Base-by-base conservation (phyloP, 2,797 vertebrate genomes). In the Picus viridis region DNA sequence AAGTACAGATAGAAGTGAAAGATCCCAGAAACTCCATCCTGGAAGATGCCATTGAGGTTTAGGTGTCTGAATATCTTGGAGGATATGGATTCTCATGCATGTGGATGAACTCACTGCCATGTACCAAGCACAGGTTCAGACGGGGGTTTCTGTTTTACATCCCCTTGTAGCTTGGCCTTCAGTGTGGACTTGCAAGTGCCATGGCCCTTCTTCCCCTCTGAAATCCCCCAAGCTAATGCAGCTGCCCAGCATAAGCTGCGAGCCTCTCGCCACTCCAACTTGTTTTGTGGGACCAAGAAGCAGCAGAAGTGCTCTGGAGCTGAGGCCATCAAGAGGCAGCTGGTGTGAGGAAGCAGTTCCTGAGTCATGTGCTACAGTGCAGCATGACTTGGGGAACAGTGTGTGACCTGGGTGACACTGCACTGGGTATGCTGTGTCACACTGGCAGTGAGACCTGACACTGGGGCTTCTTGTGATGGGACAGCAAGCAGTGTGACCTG, bases 381-480 rank as follows among this genome's bases (percentile, higher is more conserved):
- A 4, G 5, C 2, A 1, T 68, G 56, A 49, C 51, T 29, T 0
- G 1, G 17, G 15, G 51, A 63, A 27, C 59, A 75, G 15, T 1
- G 1, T 53, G 36, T 17, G 0, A 0, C 13, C 56, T 12, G 49
- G 49, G 22, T 24, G 49, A 51, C 49, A 51, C 23, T 24, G 47
- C 47, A 49, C 20, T 49, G 47, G 47, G 8, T 22, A 49, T 47
- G 47, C 47, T 51, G 49, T 51, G 49, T 51, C 22, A 13, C 49
- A 51, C 12, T 51, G 23, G 49, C 19, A 51, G 41, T 43, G 41
- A 7, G 41, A 43, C 41, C 41, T 43, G 41, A 15, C 41, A 15
- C 41, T 16, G 41, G 41, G 14, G 41, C 41, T 43, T 43, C 41
- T 43, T 43, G 41, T 43, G 41, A 6, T 43, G 41, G 41, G 15